Evolutionary conservation across 2,797 vertebrate genomes (phyloP).

Genomic region (Hydrolagus colliei): DNA sequence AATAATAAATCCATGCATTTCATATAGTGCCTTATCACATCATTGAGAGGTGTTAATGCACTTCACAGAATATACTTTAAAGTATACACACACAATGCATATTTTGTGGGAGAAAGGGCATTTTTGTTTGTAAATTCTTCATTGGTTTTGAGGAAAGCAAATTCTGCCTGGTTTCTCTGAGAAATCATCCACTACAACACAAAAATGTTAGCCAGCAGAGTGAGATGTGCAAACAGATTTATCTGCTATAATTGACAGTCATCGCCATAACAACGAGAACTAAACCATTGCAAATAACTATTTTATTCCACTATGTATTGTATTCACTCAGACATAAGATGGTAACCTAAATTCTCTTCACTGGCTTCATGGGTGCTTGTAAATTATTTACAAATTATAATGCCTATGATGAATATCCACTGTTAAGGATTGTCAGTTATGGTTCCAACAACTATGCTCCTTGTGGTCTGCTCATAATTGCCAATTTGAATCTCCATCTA

Average conservation of each 20-base stretch:
- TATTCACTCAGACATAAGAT: background rate
- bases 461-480: too few relatives aligned
- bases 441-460: too few relatives aligned
- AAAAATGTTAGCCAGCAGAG: background rate
- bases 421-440: too few relatives aligned
- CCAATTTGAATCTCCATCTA: too few relatives aligned
- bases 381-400: too few relatives aligned
- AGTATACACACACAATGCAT: too few relatives aligned
- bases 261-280: background rate
- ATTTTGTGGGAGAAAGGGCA: background rate
- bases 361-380: too few relatives aligned
- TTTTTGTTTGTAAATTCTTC: background rate
- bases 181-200: background rate
- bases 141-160: background rate
- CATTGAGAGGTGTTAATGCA: too few relatives aligned
- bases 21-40: too few relatives aligned
- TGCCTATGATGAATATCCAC: too few relatives aligned
- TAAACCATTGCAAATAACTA: background rate
- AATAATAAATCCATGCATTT: too few relatives aligned
- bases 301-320: background rate
- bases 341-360: background rate
- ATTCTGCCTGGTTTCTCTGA: background rate
- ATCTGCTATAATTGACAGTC: background rate
- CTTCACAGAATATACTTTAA: too few relatives aligned
- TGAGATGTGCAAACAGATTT: background rate